These are phyloP conservation scores for Thaumetopoea pityocampa DNA, from an alignment of 1,140 invertebrate species.

Conservation along the genomic window DNA sequence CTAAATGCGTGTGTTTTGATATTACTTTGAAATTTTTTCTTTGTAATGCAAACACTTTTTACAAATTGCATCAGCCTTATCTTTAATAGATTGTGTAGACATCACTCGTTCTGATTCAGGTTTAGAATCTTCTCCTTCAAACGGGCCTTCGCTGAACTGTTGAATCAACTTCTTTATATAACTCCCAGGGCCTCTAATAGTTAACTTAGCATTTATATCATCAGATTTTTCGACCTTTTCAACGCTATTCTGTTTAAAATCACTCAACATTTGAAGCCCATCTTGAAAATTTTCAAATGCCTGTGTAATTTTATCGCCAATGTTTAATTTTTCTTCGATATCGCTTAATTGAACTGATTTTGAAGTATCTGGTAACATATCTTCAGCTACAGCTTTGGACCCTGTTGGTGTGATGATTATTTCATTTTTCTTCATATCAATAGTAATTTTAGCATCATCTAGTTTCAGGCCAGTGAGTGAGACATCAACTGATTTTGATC, in stretches of 20 bases:
- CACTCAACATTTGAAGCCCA: constrained; percentile 34
- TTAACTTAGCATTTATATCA: constrained; percentile 47
- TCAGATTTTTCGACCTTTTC: constrained; percentile 30
- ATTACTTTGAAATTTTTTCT: constrained; percentile 59
- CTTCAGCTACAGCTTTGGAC: constrained; percentile 37
- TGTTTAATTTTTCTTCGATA: constrained; percentile 49
- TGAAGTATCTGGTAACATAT: constrained; percentile 14
- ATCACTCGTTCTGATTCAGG: constrained; percentile 48
- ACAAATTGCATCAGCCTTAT: constrained; percentile 69
- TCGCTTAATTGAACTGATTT: constrained; percentile 39
- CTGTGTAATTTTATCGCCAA: constrained; percentile 49
- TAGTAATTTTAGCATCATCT: constrained; percentile 58
- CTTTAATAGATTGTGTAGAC: constrained; percentile 48
- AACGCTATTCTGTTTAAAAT: constrained; percentile 26
- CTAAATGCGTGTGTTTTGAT: no score
- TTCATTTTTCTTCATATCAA: constrained; percentile 61
- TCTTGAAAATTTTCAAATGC: constrained; percentile 53
- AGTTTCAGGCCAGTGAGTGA: constrained; percentile 52
- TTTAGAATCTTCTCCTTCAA: constrained; percentile 55
- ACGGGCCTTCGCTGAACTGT: constrained; percentile 70
- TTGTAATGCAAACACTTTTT: constrained; percentile 75
- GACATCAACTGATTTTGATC: constrained; percentile 66
- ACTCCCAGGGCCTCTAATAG: constrained; percentile 59
- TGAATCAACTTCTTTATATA: constrained; percentile 71
- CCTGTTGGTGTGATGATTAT: constrained; percentile 60